phyloP scores from a whole-genome alignment of 2,797 vertebrate genomes.

The Xiphophorus birchmanni region DNA sequence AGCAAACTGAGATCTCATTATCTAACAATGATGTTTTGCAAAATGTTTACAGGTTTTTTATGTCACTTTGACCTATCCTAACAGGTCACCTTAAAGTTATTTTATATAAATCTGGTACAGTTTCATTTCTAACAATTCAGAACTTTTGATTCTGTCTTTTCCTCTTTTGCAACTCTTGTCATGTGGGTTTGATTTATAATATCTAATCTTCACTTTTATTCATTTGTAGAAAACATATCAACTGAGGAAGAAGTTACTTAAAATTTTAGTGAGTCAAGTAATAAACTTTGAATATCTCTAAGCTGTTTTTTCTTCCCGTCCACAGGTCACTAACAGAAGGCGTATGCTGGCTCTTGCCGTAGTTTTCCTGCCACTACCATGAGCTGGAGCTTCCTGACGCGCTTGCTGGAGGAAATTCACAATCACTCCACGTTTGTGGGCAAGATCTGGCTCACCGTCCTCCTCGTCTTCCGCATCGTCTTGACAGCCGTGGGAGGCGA shows the following conservation, averaged over 20 bases:
- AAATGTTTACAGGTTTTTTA: too few relatives aligned
- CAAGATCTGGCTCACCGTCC: slow-evolving; percentile 93
- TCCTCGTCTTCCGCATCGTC: slow-evolving; percentile 95
- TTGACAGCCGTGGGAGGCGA: slow-evolving; percentile 94
- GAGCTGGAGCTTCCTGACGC: slow-evolving; percentile 98
- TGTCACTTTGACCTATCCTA: too few relatives aligned
- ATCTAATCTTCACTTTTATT: neutral
- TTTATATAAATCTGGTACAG: neutral
- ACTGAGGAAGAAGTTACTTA: neutral
- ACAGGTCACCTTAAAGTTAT: neutral
- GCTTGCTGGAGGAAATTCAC: slow-evolving; percentile 95
- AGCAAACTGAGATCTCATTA: too few relatives aligned
- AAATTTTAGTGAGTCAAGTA: neutral
- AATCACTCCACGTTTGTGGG: slow-evolving; percentile 97
- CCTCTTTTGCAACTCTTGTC: neutral
- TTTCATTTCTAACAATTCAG: neutral
- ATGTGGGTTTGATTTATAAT: neutral
- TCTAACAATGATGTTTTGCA: too few relatives aligned
- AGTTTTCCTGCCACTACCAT: slow-evolving; percentile 77
- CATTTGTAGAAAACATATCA: neutral
- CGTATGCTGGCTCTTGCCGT: slow-evolving; percentile 39
- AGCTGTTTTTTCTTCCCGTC: slow-evolving; percentile 33
- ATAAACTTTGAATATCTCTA: neutral
- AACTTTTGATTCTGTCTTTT: neutral
- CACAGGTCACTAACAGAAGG: slow-evolving; percentile 52